Percentiles rank a stretch among this genome's conserved stretches.
These are phyloP conservation scores for Pseudochirops corinnae DNA, from an alignment of 2,797 vertebrate genomes.

Conservation along the genomic window DNA sequence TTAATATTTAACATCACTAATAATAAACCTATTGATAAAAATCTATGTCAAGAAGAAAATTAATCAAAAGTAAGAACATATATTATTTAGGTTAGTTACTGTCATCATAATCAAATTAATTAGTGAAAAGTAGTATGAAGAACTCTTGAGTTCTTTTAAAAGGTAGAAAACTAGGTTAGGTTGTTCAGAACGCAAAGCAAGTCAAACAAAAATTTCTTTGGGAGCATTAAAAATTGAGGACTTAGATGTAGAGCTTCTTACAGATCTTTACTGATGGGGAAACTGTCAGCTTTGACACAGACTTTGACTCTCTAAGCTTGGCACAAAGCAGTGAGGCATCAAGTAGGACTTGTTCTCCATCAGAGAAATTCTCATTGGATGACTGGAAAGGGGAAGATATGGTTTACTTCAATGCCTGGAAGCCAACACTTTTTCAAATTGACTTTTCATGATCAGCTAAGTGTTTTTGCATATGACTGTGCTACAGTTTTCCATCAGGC, in stretches of 20 bases:
- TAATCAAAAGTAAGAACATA: neutral
- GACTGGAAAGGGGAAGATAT: neutral
- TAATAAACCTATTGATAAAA: neutral
- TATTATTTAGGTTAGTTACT: conserved; percentile 31
- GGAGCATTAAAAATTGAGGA: conserved; percentile 32
- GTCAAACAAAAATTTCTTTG: conserved; percentile 44
- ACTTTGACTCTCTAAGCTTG: neutral
- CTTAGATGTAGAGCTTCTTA: conserved; percentile 2
- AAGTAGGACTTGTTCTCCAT: neutral
- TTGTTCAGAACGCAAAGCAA: conserved; percentile 40
- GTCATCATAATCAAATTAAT: conserved; percentile 19
- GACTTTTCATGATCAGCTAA: neutral
- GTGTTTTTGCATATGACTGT: neutral
- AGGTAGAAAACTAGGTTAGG: conserved; percentile 45
- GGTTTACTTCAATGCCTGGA: neutral
- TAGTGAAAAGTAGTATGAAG: neutral
- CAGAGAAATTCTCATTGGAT: neutral
- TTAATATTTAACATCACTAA: neutral
- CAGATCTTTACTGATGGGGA: neutral
- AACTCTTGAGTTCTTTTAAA: conserved; percentile 32
- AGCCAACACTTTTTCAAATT: conserved; percentile 14
- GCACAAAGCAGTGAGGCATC: neutral
- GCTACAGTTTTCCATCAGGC: neutral
- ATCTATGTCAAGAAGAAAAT: neutral
- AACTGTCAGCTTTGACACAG: neutral